Conservation (phyloP, 2,113 vertebrate genomes). For the Labeo catla region DNA sequence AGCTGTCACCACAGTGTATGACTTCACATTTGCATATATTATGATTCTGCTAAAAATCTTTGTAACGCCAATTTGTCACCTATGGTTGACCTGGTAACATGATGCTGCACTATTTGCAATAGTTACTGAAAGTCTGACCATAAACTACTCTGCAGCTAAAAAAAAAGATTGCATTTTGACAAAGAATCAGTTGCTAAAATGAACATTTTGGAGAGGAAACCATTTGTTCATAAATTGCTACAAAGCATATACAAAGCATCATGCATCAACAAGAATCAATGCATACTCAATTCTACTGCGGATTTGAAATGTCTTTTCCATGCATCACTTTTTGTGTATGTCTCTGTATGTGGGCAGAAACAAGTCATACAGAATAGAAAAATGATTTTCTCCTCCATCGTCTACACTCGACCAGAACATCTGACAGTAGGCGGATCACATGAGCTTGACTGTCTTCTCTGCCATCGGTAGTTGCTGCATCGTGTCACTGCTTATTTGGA, state of each 20-base stretch:
- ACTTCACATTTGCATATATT: background rate
- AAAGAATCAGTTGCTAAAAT: background rate
- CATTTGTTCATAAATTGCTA: background rate
- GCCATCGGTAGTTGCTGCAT: background rate
- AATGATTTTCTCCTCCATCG: background rate
- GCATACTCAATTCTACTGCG: background rate
- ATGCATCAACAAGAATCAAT: background rate
- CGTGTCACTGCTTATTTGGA: background rate
- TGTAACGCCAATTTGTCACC: background rate
- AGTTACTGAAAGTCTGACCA: background rate
- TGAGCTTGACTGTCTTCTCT: background rate
- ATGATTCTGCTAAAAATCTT: background rate
- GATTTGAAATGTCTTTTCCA: background rate
- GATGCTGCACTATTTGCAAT: background rate
- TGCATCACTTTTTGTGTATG: background rate
- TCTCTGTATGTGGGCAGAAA: slow-evolving; percentile 1
- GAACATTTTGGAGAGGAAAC: background rate
- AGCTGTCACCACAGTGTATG: background rate
- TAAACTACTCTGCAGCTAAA: background rate
- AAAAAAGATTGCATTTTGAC: background rate
- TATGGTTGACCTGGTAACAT: background rate
- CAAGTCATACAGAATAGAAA: background rate
- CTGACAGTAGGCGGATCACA: slow-evolving; percentile 4
- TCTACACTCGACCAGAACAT: background rate
- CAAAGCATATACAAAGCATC: background rate